phyloP scores from a whole-genome alignment of 2,797 vertebrate genomes.

The Phataginus tricuspis region DNA sequence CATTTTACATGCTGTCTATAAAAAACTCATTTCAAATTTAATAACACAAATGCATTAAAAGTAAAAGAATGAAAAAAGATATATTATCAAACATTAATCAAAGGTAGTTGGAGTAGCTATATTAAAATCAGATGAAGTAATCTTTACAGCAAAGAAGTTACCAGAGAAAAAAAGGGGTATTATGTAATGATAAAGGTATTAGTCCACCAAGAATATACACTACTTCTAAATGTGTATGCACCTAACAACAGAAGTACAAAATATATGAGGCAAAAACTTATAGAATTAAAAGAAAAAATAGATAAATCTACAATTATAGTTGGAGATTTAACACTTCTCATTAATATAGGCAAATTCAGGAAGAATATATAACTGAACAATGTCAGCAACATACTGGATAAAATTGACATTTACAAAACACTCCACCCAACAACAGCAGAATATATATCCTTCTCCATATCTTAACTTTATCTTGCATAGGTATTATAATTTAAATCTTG shows the following conservation, averaged over 20 bases:
- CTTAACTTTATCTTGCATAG: neutral
- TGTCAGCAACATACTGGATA: neutral
- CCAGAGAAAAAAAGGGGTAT: neutral
- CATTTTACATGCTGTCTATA: neutral
- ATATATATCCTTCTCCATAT: neutral
- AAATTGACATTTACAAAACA: neutral
- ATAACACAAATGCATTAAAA: neutral
- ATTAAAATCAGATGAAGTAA: neutral
- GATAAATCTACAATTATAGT: neutral
- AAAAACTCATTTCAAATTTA: neutral
- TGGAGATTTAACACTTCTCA: slow-evolving; percentile 2
- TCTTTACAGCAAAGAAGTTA: neutral
- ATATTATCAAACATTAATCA: neutral
- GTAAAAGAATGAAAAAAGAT: neutral
- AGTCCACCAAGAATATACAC: neutral
- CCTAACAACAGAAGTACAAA: neutral
- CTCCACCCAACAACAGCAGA: neutral
- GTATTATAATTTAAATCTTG: neutral
- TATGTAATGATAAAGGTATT: neutral
- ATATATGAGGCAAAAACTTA: neutral
- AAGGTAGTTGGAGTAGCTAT: neutral
- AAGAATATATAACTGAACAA: neutral
- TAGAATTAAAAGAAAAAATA: neutral
- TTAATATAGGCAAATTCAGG: neutral
- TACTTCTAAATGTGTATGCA: neutral